Evolutionary conservation across 2,888 invertebrate species (phyloP).

Genomic region (Pachydiplax longipennis): DNA sequence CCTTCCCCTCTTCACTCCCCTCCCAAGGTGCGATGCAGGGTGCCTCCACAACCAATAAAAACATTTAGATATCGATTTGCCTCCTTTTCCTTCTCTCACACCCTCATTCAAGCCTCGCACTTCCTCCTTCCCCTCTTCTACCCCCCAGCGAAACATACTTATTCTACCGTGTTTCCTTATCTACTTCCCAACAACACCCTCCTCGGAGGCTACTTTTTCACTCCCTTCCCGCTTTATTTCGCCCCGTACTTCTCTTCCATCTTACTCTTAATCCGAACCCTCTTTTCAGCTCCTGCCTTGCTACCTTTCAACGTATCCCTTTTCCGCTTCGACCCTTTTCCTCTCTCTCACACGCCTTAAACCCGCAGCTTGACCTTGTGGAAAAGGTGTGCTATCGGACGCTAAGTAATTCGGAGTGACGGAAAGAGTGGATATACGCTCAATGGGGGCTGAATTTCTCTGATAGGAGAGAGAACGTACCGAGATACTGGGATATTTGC

Average conservation of each 20-base stretch:
- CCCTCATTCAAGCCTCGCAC: background rate
- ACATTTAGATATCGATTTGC: constrained; percentile 20
- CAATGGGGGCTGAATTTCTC: too few relatives aligned
- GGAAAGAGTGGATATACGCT: too few relatives aligned
- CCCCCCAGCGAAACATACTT: background rate
- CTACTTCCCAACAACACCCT: background rate
- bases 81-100: background rate
- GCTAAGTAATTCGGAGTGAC: too few relatives aligned
- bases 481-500: too few relatives aligned
- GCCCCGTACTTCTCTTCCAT: background rate
- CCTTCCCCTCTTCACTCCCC: background rate
- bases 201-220: background rate
- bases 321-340: background rate
- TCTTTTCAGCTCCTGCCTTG: background rate
- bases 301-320: background rate
- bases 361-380: background rate
- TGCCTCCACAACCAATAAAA: background rate
- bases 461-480: too few relatives aligned
- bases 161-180: background rate
- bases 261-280: background rate
- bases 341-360: background rate
- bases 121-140: background rate
- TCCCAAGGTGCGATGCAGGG: background rate
- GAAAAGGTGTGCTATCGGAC: too few relatives aligned
- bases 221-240: background rate